phyloP scores from a whole-genome alignment of 2,888 invertebrate genomes.

The Tortrix viridana region DNA sequence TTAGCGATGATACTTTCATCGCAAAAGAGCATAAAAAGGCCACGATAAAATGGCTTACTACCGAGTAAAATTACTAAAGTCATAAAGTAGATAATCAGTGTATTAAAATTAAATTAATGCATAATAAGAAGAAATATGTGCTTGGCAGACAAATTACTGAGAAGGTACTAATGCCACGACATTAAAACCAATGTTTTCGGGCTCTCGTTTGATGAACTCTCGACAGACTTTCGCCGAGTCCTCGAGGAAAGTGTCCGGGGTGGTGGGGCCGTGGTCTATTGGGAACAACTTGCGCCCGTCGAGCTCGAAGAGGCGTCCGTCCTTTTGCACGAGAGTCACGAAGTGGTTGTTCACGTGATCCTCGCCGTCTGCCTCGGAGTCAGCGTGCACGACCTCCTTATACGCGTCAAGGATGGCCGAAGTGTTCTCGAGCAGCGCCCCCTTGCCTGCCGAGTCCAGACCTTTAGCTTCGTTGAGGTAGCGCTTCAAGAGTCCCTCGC shows the following conservation, averaged over 20 bases:
- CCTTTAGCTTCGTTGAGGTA: constrained; percentile 88
- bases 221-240: constrained; percentile 93
- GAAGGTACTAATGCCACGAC: constrained; percentile 90
- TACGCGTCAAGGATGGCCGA: constrained; percentile 90
- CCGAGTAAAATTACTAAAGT: constrained; percentile 31
- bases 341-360: constrained; percentile 93
- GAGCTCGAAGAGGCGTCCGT: constrained; percentile 92
- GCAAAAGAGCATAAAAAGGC: constrained; percentile 29
- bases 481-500: constrained; percentile 89
- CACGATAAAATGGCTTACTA: constrained; percentile 9
- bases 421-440: constrained; percentile 88
- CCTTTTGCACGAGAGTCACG: constrained; percentile 92
- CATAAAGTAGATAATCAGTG: constrained; percentile 28
- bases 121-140: constrained; percentile 11
- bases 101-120: constrained; percentile 23
- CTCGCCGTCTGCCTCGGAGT: constrained; percentile 87
- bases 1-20: constrained; percentile 40
- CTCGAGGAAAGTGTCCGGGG: constrained; percentile 88
- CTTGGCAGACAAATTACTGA: constrained; percentile 46
- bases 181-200: constrained; percentile 93
- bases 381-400: constrained; percentile 91
- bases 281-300: constrained; percentile 88
- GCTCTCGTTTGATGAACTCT: constrained; percentile 93
- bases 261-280: constrained; percentile 91
- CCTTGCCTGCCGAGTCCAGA: constrained; percentile 89